Base-by-base conservation (phyloP, 2,113 vertebrate genomes). In the Elanus axillaris region DNA sequence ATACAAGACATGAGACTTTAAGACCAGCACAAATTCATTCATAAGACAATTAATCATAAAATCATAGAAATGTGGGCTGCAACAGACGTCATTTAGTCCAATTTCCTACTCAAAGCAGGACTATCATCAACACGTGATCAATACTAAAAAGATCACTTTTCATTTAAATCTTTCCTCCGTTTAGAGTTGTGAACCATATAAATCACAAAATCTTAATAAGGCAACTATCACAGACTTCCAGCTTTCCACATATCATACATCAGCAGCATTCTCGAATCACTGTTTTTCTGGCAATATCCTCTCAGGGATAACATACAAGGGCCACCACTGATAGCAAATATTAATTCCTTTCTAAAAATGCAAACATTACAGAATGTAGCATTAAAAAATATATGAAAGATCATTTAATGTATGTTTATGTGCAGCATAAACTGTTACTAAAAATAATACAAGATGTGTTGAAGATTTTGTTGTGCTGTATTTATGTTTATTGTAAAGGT, bases 401-500 rank as follows among this genome's bases (percentile, higher is more conserved):
- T 45, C 25, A 75, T 48, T 68, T 85, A 71, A 67, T 40, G 10
- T 42, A 56, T 53, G 6, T 40, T 79, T 72, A 88, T 68, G 38
- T 45, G 13, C 38, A 85, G 8, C 22, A 68, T 60, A 73, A 96
- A 78, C n/a, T 53, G 36, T 79, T 92, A 92, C 52, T 94, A 93
- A 92, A 87, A 94, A 89, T 56, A 89, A 68, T 64, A 56, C 14
- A 74, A 58, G 26, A 14, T 63, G 48, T 6, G 13, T 43, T 56
- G 72, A 91, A 94, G 42, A 25, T 45, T 81, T 74, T 68, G 5
- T 56, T 88, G 26, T 77, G 17, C 15, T 69, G 14, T 85, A 60
- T 89, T 88, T 78, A 55, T 80, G 71, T 88, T 95, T 94, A 89
- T 73, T 91, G 62, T 75, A 85, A 79, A 85, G 69, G n/a, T 87